Evolutionary conservation across 2,797 vertebrate genomes (phyloP).

Genomic region (Chelidonichthys spinosus): DNA sequence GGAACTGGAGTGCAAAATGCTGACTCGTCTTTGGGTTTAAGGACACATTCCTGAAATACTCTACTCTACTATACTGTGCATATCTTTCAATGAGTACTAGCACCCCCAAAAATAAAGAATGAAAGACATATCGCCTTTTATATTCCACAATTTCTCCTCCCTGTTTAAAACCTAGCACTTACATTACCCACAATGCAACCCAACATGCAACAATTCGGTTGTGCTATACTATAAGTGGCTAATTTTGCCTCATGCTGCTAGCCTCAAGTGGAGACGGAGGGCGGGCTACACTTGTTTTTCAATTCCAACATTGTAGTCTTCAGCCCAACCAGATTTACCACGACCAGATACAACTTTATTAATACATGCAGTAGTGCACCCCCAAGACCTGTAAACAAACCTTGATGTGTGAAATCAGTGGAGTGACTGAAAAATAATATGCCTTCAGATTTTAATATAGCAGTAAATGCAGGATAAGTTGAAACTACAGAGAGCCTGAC

Average conservation of each 20-base stretch:
- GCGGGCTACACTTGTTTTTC: background rate
- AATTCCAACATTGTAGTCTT: conserved; percentile 1
- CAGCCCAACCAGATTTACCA: background rate
- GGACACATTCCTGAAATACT: too few species aligned
- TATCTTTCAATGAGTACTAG: background rate
- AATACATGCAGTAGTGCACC: background rate
- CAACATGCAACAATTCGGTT: background rate
- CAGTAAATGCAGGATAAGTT: background rate
- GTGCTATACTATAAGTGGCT: background rate
- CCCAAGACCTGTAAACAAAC: conserved; percentile 9
- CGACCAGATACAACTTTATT: background rate
- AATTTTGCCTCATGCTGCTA: background rate
- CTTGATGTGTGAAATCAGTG: conserved; percentile 13
- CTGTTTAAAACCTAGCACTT: background rate
- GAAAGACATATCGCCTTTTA: background rate
- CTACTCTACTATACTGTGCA: background rate
- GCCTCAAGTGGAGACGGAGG: background rate
- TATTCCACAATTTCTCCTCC: background rate
- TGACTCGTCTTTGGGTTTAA: too few species aligned
- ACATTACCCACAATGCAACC: conserved; percentile 5
- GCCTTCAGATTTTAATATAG: conserved; percentile 8
- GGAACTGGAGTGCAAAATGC: too few species aligned
- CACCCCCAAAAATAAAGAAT: background rate
- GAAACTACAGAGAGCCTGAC: conserved; percentile 4
- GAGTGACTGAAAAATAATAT: background rate